phyloP scores from a whole-genome alignment of 1,140 invertebrate genomes.

The Protaetia brevitarsis region DNA sequence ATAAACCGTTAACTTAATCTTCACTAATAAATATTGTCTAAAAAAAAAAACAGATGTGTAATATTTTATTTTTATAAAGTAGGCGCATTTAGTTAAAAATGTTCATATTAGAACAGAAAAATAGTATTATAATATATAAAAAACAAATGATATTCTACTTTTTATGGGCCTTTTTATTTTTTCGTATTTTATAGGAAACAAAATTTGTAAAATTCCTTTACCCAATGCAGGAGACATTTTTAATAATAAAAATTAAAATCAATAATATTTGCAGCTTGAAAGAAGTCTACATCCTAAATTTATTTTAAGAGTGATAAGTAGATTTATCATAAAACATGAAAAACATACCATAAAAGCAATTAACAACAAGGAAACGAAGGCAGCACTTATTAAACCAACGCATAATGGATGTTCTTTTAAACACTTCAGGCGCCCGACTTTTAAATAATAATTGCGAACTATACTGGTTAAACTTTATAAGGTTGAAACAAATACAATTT shows the following conservation, averaged over 20 bases:
- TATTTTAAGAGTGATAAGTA: not conserved
- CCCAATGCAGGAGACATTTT: not conserved
- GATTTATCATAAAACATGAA: not conserved
- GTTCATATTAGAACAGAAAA: too few species aligned
- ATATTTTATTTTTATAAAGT: too few species aligned
- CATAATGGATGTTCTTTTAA: not conserved
- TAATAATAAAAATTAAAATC: not conserved
- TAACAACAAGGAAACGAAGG: not conserved
- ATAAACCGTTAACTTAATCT: too few species aligned
- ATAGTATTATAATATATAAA: too few species aligned
- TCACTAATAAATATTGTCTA: too few species aligned
- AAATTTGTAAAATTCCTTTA: too few species aligned
- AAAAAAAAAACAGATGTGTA: too few species aligned
- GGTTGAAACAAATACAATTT: not conserved
- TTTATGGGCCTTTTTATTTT: too few species aligned
- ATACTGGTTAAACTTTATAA: not conserved
- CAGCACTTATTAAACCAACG: not conserved
- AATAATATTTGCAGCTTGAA: not conserved
- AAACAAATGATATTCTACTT: too few species aligned
- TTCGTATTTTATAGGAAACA: too few species aligned
- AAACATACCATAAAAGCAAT: not conserved
- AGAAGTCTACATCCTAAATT: not conserved
- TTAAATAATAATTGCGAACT: constrained; percentile 8
- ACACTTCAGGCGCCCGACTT: not conserved
- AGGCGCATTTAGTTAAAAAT: too few species aligned